These are phyloP conservation scores for Jordanella pulchra DNA, from an alignment of 2,797 vertebrate genomes.

Conservation along the genomic window DNA sequence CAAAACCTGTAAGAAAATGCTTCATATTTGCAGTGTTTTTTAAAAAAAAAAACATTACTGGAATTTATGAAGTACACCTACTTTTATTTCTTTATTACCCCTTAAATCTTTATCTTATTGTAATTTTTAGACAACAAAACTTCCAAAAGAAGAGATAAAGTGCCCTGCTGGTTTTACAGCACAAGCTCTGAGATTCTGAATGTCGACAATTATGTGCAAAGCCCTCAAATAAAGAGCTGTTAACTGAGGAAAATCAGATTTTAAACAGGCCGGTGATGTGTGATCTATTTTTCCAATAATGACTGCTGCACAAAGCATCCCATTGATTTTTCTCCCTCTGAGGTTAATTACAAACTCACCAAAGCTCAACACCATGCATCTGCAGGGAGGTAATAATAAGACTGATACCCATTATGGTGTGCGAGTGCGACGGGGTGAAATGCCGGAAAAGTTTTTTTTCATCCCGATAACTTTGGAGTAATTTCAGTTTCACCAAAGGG, in stretches of 20 bases:
- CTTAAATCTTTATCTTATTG: background rate
- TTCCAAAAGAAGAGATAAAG: background rate
- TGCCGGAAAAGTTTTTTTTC: constrained; percentile 30
- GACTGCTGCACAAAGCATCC: constrained; percentile 36
- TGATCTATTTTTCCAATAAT: constrained; percentile 42
- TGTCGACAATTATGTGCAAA: constrained; percentile 28
- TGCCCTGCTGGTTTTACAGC: constrained; percentile 4
- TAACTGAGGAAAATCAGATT: constrained; percentile 44
- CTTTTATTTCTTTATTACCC: background rate
- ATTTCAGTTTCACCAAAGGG: constrained; percentile 12
- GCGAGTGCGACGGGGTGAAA: constrained; percentile 7
- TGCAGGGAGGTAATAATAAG: constrained; percentile 26
- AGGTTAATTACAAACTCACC: constrained; percentile 70
- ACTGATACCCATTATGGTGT: background rate
- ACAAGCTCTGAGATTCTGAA: constrained; percentile 15
- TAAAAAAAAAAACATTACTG: too few species aligned
- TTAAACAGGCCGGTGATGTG: constrained; percentile 41
- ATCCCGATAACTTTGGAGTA: constrained; percentile 20
- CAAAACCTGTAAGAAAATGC: too few species aligned
- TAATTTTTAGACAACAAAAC: background rate
- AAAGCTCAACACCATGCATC: constrained; percentile 30
- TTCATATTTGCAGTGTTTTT: too few species aligned
- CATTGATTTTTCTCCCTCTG: constrained; percentile 58
- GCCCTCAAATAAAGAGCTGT: constrained; percentile 15
- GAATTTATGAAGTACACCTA: background rate